Evolutionary conservation across 2,113 vertebrate species (phyloP).

Genomic region (Pampusana beccarii): DNA sequence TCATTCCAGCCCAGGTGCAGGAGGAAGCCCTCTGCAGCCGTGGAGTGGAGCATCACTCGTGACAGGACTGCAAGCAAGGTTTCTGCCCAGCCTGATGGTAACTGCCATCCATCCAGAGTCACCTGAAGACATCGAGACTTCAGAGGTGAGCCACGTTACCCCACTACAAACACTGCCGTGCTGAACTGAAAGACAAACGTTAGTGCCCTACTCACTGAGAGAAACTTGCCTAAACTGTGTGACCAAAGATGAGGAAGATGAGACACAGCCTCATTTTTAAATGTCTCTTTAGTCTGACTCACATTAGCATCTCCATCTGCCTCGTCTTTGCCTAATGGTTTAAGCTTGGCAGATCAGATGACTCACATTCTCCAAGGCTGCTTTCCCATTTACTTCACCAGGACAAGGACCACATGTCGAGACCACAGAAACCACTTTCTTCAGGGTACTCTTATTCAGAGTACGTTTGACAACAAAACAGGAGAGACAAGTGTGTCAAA

Average conservation of each 20-base stretch:
- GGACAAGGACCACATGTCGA: background rate
- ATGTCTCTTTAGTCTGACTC: background rate
- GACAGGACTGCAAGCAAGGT: background rate
- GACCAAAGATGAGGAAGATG: background rate
- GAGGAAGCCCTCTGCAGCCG: background rate
- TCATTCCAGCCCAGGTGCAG: background rate
- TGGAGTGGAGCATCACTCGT: background rate
- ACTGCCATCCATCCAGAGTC: background rate
- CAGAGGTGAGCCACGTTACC: background rate
- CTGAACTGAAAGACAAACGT: background rate
- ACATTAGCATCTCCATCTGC: slow-evolving; percentile 17
- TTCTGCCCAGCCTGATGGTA: background rate
- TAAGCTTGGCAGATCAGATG: background rate
- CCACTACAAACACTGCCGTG: background rate
- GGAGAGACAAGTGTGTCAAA: background rate
- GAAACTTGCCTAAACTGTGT: background rate
- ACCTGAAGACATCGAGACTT: background rate
- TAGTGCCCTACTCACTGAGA: background rate
- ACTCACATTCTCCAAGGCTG: slow-evolving; percentile 1
- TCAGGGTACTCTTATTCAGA: background rate
- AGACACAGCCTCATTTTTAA: background rate
- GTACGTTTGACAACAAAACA: background rate
- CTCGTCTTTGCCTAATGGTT: background rate
- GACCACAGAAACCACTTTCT: slow-evolving; percentile 8
- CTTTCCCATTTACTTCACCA: background rate